These are phyloP conservation scores for Hydrotaea diabolus DNA, from an alignment of 2,888 invertebrate species.

Conservation along the genomic window DNA sequence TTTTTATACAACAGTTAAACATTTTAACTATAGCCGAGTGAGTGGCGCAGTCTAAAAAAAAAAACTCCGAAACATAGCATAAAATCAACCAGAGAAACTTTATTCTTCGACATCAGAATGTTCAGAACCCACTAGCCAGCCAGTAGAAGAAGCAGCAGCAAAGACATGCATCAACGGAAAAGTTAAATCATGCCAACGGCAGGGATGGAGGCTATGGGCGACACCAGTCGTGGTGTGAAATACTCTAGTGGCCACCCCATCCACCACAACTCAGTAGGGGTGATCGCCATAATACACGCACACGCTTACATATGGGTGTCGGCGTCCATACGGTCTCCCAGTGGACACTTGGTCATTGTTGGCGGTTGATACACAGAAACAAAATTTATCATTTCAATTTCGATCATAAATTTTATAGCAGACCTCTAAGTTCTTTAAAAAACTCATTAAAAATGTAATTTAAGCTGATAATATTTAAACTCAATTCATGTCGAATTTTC, in stretches of 20 bases:
- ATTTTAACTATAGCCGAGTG: background rate
- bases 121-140: too few relatives aligned
- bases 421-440: too few relatives aligned
- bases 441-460: too few relatives aligned
- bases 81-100: slow-evolving; percentile 26
- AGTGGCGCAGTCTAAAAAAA: background rate
- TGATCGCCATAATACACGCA: background rate
- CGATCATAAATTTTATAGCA: too few relatives aligned
- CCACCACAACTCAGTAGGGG: background rate
- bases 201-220: background rate
- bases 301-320: background rate
- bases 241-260: background rate
- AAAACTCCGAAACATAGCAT: background rate
- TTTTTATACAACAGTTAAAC: slow-evolving; percentile 18
- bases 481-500: too few relatives aligned
- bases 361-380: slow-evolving; percentile 11
- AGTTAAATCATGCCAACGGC: slow-evolving; percentile 23
- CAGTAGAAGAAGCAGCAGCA: background rate
- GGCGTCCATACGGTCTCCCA: background rate
- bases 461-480: too few relatives aligned
- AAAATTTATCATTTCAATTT: too few relatives aligned
- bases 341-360: slow-evolving; percentile 42
- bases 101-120: slow-evolving; percentile 18
- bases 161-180: slow-evolving; percentile 29
- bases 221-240: background rate